Conservation (phyloP, 2,113 vertebrate species). For the Pteronura brasiliensis region DNA sequence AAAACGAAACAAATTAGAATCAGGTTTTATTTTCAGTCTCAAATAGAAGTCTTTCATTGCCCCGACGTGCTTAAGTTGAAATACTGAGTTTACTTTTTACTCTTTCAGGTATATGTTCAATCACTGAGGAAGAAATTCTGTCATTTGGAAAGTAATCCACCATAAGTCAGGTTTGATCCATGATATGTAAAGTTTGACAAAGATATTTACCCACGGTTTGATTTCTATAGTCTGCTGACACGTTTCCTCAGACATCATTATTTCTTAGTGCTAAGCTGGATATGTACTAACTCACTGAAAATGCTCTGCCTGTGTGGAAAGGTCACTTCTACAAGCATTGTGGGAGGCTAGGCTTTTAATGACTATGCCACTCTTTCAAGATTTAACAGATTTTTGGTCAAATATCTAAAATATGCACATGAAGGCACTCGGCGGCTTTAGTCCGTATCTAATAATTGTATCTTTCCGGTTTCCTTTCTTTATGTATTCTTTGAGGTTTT, state of each 20-base stretch:
- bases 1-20: conserved; percentile 44
- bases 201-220: not conserved
- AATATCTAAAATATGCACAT: conserved; percentile 53
- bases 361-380: conserved; percentile 69
- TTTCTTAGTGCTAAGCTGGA: not conserved
- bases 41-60: conserved; percentile 13
- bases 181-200: not conserved
- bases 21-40: not conserved
- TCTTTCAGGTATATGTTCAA: conserved; percentile 2
- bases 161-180: not conserved
- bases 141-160: conserved; percentile 1
- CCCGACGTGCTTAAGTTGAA: not conserved
- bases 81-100: not conserved
- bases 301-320: conserved; percentile 43
- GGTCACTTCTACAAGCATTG: conserved; percentile 34
- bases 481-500: conserved; percentile 69
- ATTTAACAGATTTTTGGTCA: conserved; percentile 67
- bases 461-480: conserved; percentile 65
- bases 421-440: conserved; percentile 56
- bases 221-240: not conserved
- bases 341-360: conserved; percentile 60
- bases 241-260: not conserved
- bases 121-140: not conserved
- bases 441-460: conserved; percentile 2
- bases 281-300: not conserved